These are phyloP conservation scores for Pteropus rufus DNA, from an alignment of 2,797 vertebrate species.

Conservation along the genomic window DNA sequence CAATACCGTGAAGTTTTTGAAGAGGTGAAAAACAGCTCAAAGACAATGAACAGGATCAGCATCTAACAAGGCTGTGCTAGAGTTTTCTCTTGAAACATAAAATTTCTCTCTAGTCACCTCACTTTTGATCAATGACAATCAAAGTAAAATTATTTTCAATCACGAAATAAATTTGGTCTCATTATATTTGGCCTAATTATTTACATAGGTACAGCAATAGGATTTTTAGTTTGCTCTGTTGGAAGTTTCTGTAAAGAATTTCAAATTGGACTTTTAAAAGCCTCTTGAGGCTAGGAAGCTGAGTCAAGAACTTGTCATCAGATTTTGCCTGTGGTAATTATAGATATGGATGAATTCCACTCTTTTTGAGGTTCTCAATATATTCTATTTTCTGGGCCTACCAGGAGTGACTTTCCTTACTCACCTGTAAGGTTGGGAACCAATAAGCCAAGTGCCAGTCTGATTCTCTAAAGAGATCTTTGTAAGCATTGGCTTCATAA, in stretches of 20 bases:
- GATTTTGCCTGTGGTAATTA: not conserved
- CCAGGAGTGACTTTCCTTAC: not conserved
- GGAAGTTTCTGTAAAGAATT: not conserved
- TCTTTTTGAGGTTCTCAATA: not conserved
- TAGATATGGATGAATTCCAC: not conserved
- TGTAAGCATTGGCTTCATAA: not conserved
- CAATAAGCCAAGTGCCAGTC: not conserved
- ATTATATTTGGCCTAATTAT: not conserved
- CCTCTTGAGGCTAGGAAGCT: not conserved
- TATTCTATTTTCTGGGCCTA: not conserved
- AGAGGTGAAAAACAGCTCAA: not conserved
- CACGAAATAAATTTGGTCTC: not conserved
- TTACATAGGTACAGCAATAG: not conserved
- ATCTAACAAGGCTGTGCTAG: not conserved
- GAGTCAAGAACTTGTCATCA: not conserved
- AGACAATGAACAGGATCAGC: not conserved
- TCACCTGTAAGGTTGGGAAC: not conserved
- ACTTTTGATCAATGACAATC: not conserved
- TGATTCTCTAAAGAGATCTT: not conserved
- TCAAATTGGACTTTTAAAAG: not conserved
- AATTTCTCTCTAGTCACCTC: not conserved
- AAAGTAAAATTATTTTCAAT: not conserved
- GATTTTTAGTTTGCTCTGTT: not conserved
- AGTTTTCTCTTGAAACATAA: not conserved
- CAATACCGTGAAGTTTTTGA: not conserved